Conservation (phyloP, 2,888 invertebrate species). For the Habroteleia sp. region DNA sequence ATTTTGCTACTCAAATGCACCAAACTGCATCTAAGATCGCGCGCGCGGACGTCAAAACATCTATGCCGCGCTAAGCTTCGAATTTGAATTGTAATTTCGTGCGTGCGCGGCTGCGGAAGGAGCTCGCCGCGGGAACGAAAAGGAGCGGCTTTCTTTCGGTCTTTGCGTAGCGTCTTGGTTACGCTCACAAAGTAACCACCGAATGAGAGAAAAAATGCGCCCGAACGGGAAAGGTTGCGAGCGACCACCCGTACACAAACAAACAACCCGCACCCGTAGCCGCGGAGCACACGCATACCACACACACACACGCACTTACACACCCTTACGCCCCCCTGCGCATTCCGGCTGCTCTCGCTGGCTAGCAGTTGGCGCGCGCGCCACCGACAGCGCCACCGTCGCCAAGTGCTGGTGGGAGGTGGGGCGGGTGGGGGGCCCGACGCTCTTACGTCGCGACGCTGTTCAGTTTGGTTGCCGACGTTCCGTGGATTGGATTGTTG, state of each 20-base stretch:
- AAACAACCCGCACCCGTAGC: constrained; percentile 24
- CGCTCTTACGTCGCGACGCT: constrained; percentile 64
- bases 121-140: constrained; percentile 49
- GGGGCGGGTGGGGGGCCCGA: constrained; percentile 63
- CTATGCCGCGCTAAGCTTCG: constrained; percentile 1
- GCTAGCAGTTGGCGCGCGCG: constrained; percentile 45
- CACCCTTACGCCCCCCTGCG: constrained; percentile 8
- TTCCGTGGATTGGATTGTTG: constrained; percentile 59
- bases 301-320: constrained; percentile 5
- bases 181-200: constrained; percentile 59
- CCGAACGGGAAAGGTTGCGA: constrained; percentile 55
- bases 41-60: background rate
- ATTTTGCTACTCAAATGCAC: background rate
- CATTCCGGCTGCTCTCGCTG: constrained; percentile 52
- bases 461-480: constrained; percentile 67
- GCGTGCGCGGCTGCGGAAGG: constrained; percentile 40
- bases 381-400: constrained; percentile 41
- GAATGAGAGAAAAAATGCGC: constrained; percentile 45
- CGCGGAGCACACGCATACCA: background rate
- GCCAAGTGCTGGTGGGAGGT: constrained; percentile 23
- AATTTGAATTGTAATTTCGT: constrained; percentile 23
- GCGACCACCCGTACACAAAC: constrained; percentile 53
- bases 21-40: background rate
- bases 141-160: constrained; percentile 56
- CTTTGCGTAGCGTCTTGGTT: constrained; percentile 49